These are phyloP conservation scores for Bombus picipes DNA, from an alignment of 1,140 invertebrate genomes.

Conservation along the genomic window DNA sequence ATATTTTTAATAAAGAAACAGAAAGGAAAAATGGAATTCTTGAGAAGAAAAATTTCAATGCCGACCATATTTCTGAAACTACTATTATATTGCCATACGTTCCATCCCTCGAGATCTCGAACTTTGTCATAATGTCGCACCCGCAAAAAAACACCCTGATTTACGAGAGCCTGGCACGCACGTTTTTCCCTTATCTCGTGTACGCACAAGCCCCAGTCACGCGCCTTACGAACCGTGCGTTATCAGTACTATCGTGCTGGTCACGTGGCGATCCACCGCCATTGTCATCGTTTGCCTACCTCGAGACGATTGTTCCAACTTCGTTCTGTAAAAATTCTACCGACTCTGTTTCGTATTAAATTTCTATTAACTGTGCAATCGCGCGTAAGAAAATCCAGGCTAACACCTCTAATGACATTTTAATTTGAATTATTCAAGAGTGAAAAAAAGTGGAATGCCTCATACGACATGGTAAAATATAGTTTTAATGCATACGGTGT, in stretches of 20 bases:
- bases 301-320: not conserved
- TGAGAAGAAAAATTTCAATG: not conserved
- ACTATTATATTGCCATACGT: not conserved
- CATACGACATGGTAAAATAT: no score
- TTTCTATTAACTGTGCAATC: conserved; percentile 58
- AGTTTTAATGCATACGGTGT: not conserved
- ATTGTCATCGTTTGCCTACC: conserved; percentile 53
- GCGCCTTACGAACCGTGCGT: conserved; percentile 56
- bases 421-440: not conserved
- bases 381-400: not conserved
- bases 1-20: not conserved
- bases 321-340: conserved; percentile 3
- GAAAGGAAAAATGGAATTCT: not conserved
- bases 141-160: conserved; percentile 60
- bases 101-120: conserved; percentile 56
- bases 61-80: no score
- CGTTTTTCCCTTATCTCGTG: conserved; percentile 62
- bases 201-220: conserved; percentile 57
- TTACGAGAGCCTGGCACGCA: conserved; percentile 70
- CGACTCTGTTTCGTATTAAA: not conserved
- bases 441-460: no score
- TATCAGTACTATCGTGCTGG: conserved; percentile 51
- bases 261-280: conserved; percentile 52
- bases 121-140: conserved; percentile 42
- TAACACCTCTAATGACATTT: not conserved